A percentile compares a stretch with the other conserved stretches of the same genome.
These are phyloP conservation scores for Phaethon lepturus DNA, from an alignment of 2,113 vertebrate species.

Conservation along the genomic window DNA sequence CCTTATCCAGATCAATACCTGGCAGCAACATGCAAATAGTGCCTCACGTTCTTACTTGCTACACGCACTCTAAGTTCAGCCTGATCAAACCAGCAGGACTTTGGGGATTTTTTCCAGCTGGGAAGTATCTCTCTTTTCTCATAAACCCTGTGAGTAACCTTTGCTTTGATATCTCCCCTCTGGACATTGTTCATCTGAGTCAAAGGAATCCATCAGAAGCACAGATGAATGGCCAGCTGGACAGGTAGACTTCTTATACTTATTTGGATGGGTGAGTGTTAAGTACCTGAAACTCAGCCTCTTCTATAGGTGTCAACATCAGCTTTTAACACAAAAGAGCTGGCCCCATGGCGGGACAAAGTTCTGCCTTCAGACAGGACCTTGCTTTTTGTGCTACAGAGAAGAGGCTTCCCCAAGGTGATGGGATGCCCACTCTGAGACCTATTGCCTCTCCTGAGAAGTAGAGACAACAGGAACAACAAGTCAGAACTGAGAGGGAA, in stretches of 20 bases:
- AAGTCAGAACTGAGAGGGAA: neutral
- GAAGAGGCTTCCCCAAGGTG: neutral
- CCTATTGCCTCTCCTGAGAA: neutral
- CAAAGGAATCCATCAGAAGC: neutral
- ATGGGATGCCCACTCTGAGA: neutral
- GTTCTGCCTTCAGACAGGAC: neutral
- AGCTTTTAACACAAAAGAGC: neutral
- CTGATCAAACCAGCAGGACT: neutral
- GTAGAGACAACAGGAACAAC: neutral
- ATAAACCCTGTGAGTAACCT: neutral
- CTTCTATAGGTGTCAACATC: neutral
- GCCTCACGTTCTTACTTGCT: neutral
- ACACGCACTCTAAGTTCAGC: neutral
- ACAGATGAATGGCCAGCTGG: neutral
- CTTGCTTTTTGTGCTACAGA: neutral
- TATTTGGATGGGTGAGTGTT: neutral
- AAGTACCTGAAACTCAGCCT: neutral
- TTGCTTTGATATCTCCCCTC: neutral
- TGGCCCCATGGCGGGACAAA: neutral
- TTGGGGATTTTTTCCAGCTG: neutral
- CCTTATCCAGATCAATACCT: neutral
- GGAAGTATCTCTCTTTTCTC: neutral
- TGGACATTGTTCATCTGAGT: neutral
- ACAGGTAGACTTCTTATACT: neutral
- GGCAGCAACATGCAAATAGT: neutral